A percentile compares a stretch with the other conserved stretches of the same genome.
These are phyloP conservation scores for Parazoanthus atlanticus DNA, from an alignment of 92 coral and sea anemone genomes.

Conservation along the genomic window DNA sequence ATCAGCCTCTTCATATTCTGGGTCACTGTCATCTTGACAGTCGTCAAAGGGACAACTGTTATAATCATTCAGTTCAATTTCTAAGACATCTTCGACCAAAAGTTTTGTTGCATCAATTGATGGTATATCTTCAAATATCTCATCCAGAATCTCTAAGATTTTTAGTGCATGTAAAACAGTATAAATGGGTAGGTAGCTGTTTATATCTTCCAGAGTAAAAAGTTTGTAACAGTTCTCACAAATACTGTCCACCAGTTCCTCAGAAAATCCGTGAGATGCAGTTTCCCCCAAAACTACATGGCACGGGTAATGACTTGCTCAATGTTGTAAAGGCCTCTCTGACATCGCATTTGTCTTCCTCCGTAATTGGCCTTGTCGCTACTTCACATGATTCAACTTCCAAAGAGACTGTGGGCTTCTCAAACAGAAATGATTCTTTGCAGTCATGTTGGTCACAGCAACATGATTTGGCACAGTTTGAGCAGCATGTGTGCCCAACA, in stretches of 20 bases:
- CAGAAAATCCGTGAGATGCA: slow-evolving; percentile 36
- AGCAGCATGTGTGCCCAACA: no score
- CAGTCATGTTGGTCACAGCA: no score
- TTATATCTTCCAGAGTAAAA: slow-evolving; percentile 42
- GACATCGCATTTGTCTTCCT: no score
- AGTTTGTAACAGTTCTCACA: slow-evolving; percentile 34
- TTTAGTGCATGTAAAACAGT: slow-evolving; percentile 15
- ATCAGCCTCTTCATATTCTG: not conserved
- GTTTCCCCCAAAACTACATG: no score
- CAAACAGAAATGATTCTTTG: no score
- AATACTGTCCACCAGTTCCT: slow-evolving; percentile 18
- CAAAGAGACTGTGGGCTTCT: no score
- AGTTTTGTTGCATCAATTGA: not conserved
- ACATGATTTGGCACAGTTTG: no score
- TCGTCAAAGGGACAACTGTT: not conserved
- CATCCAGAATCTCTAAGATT: slow-evolving; percentile 24
- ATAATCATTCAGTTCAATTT: slow-evolving; percentile 2
- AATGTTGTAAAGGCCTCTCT: no score
- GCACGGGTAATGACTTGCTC: no score
- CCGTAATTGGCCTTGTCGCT: no score
- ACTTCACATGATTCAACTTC: no score
- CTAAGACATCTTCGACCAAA: not conserved
- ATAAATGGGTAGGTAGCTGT: slow-evolving; percentile 15
- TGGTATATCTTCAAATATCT: not conserved
- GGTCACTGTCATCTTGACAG: not conserved